Conservation (phyloP, 2,797 vertebrate species). For the Sparus aurata region DNA sequence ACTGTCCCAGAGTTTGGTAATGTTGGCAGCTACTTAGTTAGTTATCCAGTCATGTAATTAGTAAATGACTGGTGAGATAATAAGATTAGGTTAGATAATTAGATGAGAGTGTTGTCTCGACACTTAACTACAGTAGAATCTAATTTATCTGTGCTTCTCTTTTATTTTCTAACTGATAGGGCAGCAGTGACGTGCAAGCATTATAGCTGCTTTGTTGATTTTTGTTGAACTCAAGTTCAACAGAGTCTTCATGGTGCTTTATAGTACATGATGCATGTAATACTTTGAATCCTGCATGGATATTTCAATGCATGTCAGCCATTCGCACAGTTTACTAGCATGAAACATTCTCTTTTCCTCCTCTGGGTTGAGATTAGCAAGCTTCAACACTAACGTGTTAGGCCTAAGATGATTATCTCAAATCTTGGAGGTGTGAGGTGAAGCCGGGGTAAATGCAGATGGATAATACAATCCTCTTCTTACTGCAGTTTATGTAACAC, state of each 20-base stretch:
- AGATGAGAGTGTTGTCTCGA: slow-evolving; percentile 48
- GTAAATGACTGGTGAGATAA: slow-evolving; percentile 59
- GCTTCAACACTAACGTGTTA: slow-evolving; percentile 71
- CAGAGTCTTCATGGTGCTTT: neutral
- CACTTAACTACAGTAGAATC: slow-evolving; percentile 36
- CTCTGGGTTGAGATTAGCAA: slow-evolving; percentile 71
- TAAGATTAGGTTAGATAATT: slow-evolving; percentile 63
- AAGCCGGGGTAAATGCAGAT: slow-evolving; percentile 70
- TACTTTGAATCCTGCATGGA: slow-evolving; percentile 7
- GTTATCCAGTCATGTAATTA: slow-evolving; percentile 57
- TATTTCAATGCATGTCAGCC: slow-evolving; percentile 38
- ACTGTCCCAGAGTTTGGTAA: slow-evolving; percentile 28
- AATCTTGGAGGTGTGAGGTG: slow-evolving; percentile 78
- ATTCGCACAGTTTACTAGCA: slow-evolving; percentile 39
- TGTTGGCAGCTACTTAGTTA: slow-evolving; percentile 28
- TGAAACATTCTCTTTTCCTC: slow-evolving; percentile 69
- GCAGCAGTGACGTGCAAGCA: neutral
- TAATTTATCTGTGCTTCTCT: slow-evolving; percentile 27
- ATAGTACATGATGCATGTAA: slow-evolving; percentile 7
- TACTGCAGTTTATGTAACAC: slow-evolving; percentile 70
- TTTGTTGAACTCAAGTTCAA: slow-evolving; percentile 25
- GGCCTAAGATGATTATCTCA: slow-evolving; percentile 81
- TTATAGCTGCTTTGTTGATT: slow-evolving; percentile 36
- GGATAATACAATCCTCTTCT: slow-evolving; percentile 66
- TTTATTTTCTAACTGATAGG: slow-evolving; percentile 8